Percentiles rank a stretch among this genome's conserved stretches.
Evolutionary conservation across 1,140 invertebrate genomes (phyloP).

Genomic region (Agrilus planipennis): DNA sequence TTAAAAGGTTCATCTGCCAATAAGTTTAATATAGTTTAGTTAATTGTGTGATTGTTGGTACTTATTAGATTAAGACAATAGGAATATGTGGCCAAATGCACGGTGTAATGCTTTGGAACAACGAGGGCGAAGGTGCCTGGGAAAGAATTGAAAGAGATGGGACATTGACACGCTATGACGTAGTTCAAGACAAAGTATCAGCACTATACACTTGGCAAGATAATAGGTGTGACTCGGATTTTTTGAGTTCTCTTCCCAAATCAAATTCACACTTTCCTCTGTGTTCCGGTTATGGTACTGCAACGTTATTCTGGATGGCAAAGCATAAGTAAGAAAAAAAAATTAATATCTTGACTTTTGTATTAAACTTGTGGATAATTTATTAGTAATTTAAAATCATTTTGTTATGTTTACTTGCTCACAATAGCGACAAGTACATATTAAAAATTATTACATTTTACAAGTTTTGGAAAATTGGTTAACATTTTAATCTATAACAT

Average conservation of each 20-base stretch:
- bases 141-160: constrained; percentile 45
- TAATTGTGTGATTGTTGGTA: no score
- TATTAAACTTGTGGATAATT: no score
- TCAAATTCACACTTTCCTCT: constrained; percentile 59
- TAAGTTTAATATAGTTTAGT: background rate
- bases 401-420: no score
- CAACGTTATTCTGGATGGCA: constrained; percentile 73
- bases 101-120: constrained; percentile 72
- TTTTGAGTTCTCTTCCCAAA: constrained; percentile 57
- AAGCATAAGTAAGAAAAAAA: constrained; percentile 47
- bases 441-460: no score
- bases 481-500: no score
- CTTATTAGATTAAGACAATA: constrained; percentile 47
- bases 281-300: constrained; percentile 70
- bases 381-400: no score
- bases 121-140: constrained; percentile 37
- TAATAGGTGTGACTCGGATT: constrained; percentile 59
- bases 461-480: no score
- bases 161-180: constrained; percentile 46
- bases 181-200: constrained; percentile 48
- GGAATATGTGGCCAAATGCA: constrained; percentile 84
- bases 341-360: no score
- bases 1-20: background rate
- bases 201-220: constrained; percentile 78
- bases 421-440: no score